Percentiles rank a stretch among this genome's conserved stretches.
These are phyloP conservation scores for Girardinichthys multiradiatus DNA, from an alignment of 2,113 vertebrate genomes.

Conservation along the genomic window DNA sequence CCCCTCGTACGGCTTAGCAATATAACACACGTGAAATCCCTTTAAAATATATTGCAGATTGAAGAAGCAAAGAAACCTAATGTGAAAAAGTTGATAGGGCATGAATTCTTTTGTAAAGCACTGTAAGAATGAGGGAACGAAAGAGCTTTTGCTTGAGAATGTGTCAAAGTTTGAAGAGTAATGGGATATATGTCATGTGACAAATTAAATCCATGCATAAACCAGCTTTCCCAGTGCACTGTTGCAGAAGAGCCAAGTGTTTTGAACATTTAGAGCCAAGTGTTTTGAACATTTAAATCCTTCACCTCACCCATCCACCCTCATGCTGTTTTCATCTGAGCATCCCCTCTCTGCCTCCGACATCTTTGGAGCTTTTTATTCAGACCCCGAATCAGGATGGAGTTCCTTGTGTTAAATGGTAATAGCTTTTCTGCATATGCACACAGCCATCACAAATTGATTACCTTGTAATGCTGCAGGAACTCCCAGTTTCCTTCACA, in stretches of 20 bases:
- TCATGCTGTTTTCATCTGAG: slow-evolving; percentile 51
- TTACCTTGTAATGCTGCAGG: slow-evolving; percentile 59
- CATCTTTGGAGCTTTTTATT: slow-evolving; percentile 37
- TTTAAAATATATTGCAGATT: neutral
- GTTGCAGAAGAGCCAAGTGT: slow-evolving; percentile 59
- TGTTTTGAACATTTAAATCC: slow-evolving; percentile 53
- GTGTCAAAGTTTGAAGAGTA: slow-evolving; percentile 43
- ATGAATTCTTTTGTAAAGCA: neutral
- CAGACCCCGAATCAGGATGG: slow-evolving; percentile 67
- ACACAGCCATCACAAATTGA: slow-evolving; percentile 69
- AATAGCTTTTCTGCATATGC: slow-evolving; percentile 67
- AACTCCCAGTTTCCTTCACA: slow-evolving; percentile 39
- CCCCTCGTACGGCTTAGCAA: no score
- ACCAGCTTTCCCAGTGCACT: slow-evolving; percentile 56
- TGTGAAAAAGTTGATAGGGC: neutral
- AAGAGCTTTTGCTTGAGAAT: slow-evolving; percentile 11
- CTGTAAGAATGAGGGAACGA: slow-evolving; percentile 20
- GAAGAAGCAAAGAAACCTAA: neutral
- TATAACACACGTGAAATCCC: no score
- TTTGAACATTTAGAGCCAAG: slow-evolving; percentile 72
- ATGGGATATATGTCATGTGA: slow-evolving; percentile 35
- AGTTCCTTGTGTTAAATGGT: slow-evolving; percentile 66
- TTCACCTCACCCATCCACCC: slow-evolving; percentile 60
- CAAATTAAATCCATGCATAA: slow-evolving; percentile 61
- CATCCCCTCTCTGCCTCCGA: slow-evolving; percentile 33